These are phyloP conservation scores for Porphyrio hochstetteri DNA, from an alignment of 2,113 vertebrate species.

Conservation along the genomic window DNA sequence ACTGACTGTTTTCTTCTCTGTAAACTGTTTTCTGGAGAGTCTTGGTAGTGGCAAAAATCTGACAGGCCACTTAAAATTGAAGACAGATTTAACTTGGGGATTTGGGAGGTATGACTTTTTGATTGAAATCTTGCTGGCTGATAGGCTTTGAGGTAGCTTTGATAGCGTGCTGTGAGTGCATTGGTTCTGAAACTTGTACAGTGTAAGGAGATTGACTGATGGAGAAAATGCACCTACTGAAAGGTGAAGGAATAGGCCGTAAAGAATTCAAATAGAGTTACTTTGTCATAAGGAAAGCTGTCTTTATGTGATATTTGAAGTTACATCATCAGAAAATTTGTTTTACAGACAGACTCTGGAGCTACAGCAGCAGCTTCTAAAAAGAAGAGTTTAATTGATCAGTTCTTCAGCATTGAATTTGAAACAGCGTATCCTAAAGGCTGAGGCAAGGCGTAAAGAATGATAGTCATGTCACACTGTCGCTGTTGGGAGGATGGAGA, in stretches of 20 bases:
- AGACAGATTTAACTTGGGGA: neutral
- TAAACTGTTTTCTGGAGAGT: neutral
- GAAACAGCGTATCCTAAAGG: constrained; percentile 95
- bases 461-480: rapidly evolving
- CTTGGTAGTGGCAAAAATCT: neutral
- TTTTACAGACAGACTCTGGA: constrained; percentile 79
- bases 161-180: neutral
- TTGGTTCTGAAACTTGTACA: neutral
- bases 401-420: constrained; percentile 97
- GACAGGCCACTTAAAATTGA: neutral
- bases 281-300: neutral
- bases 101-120: neutral
- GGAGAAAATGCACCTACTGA: neutral
- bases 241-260: neutral
- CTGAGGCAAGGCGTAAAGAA: neutral
- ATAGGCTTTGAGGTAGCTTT: neutral
- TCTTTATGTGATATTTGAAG: neutral
- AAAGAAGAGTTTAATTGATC: constrained; percentile 98
- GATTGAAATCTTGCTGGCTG: neutral
- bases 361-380: constrained; percentile 76
- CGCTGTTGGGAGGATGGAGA: neutral
- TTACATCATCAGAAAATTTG: neutral
- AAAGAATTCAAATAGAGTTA: neutral
- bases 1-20: neutral
- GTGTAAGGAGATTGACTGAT: neutral